Base-by-base conservation (phyloP, 2,888 invertebrate species). In the Lepetodrilus schrolli region DNA sequence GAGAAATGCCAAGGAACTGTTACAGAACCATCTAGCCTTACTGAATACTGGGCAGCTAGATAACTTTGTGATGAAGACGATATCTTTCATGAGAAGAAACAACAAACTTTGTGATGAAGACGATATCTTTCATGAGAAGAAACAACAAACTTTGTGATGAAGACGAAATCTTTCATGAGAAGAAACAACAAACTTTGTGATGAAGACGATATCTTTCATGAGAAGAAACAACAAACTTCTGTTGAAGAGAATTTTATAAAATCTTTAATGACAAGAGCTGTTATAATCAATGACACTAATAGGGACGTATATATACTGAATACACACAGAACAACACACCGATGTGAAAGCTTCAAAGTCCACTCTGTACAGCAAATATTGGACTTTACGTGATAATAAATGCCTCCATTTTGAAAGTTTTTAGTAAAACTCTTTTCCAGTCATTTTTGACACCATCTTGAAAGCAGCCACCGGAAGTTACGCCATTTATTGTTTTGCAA, bases 251-350 rank as follows among this genome's bases (percentile, higher is more conserved):
- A 17, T 58, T 58, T 58, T 26, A 58, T 58, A 34, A 58, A 58
- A 30, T 58, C 26, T 58, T 58, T 58, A 58, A 58, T 58, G 26
- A 58, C 58, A 58, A 58, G 58, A 58, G 58, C 58, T 58, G 13
- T 58, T 58, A 30, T 30, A 58, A 58, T 21, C 58, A 58, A 8
- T 58, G 58, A 34, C 30, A 34, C 58, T 58, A 58, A 34, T n/a
- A 58, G 58, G 58, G 58, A 30, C 43, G n/a, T 17, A 13, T 58
- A 58, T n/a, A 58, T 23, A 58, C 34, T 58, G 10, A 58, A 58
- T 34, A 58, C 58, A 17, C 58, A 58, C n/a, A 38, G 38, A 43
- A 58, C 30, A 58, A 58, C 58, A 58, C 58, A 58, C 58, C 58
- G 58, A 26, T 30, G 30, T 58, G 30, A 13, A 30, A 58, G 34